phyloP scores from a whole-genome alignment of 2,797 vertebrate genomes.

The Zenarchopterus dispar region DNA sequence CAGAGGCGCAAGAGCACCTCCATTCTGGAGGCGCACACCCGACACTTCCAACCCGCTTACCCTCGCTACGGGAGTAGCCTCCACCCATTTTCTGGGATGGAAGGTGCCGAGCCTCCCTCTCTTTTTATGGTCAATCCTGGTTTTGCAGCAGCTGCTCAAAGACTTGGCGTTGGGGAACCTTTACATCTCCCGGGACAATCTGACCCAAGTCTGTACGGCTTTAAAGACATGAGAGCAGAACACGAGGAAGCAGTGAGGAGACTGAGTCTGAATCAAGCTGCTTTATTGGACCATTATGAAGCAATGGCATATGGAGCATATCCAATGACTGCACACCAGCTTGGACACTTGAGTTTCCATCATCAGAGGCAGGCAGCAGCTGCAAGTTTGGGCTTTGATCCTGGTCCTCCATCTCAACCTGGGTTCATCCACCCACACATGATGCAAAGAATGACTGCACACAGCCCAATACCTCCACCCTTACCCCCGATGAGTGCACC shows the following conservation, averaged over 20 bases:
- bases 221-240: conserved; percentile 87
- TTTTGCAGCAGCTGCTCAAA: conserved; percentile 84
- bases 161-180: conserved; percentile 83
- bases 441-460: conserved; percentile 85
- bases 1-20: conserved; percentile 98
- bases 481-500: conserved; percentile 79
- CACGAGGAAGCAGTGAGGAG: conserved; percentile 87
- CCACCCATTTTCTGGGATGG: conserved; percentile 86
- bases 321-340: conserved; percentile 82
- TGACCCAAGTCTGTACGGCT: conserved; percentile 75
- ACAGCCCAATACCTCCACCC: conserved; percentile 83
- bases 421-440: conserved; percentile 88
- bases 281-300: conserved; percentile 92
- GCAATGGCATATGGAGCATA: conserved; percentile 86
- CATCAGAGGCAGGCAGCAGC: conserved; percentile 84
- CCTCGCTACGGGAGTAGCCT: conserved; percentile 89
- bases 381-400: conserved; percentile 86
- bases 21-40: conserved; percentile 94
- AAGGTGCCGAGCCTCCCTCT: conserved; percentile 76
- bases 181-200: conserved; percentile 83
- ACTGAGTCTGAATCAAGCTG: conserved; percentile 89
- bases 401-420: conserved; percentile 81
- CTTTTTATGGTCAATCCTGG: conserved; percentile 81
- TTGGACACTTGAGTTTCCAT: conserved; percentile 85
- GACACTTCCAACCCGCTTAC: conserved; percentile 91